Conservation (phyloP, 2,888 invertebrate species). For the Campoplex nolae region DNA sequence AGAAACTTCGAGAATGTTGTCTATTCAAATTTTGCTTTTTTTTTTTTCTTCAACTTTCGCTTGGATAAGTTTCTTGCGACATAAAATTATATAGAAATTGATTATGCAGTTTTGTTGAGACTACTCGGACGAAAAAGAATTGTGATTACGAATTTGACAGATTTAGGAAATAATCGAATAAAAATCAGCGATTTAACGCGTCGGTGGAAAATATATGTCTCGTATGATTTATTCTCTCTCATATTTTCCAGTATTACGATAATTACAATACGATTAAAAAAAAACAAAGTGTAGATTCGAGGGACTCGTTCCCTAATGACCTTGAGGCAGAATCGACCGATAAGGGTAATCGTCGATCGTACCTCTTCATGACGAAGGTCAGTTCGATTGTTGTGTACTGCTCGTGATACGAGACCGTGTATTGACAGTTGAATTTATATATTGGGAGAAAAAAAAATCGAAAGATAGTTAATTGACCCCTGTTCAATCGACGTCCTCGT, state of each 20-base stretch:
- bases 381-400: constrained; percentile 13
- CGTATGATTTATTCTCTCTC: background rate
- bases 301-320: background rate
- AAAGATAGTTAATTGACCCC: background rate
- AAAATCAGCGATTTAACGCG: background rate
- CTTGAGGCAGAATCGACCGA: constrained; percentile 2
- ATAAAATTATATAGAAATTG: background rate
- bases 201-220: no score
- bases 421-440: constrained; percentile 3
- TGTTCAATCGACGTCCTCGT: background rate
- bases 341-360: constrained; percentile 1
- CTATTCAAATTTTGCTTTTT: background rate
- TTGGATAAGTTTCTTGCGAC: background rate
- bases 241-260: background rate
- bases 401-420: no score
- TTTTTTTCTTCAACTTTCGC: background rate
- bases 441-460: background rate
- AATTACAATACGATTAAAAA: background rate
- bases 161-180: background rate
- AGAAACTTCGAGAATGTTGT: background rate
- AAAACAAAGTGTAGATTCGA: background rate
- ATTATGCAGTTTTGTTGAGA: background rate
- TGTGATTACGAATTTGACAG: background rate
- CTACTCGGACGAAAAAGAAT: background rate
- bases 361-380: constrained; percentile 31